These are phyloP conservation scores for Crocidura indochinensis DNA, from an alignment of 2,797 vertebrate genomes.

Conservation along the genomic window DNA sequence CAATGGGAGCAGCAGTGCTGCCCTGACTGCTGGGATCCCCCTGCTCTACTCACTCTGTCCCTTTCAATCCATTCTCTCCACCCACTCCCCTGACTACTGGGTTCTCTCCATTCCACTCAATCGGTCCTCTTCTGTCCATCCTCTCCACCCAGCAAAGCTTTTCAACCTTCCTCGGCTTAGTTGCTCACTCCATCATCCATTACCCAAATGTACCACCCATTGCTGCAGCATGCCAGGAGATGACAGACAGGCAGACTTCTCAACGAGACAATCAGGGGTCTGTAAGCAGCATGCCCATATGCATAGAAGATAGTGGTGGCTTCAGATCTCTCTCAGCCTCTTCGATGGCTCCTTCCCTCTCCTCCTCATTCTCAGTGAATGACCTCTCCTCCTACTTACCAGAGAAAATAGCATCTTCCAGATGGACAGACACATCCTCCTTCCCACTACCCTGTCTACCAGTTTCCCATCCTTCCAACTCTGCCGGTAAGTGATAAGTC, in stretches of 20 bases:
- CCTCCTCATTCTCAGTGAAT: slow-evolving; percentile 63
- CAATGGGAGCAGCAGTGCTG: too few species aligned
- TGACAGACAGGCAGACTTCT: slow-evolving; percentile 6
- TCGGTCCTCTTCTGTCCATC: neutral
- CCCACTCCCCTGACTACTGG: neutral
- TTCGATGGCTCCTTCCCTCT: slow-evolving; percentile 60
- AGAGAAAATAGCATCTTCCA: slow-evolving; percentile 82
- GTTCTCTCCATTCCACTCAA: neutral
- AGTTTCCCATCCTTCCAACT: neutral
- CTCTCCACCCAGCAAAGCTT: neutral
- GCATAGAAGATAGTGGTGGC: slow-evolving; percentile 55
- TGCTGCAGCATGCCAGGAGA: neutral
- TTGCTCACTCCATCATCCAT: too few species aligned
- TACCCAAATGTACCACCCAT: too few species aligned
- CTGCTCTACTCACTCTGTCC: too few species aligned
- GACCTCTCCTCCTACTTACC: slow-evolving; percentile 79
- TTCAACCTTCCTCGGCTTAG: too few species aligned
- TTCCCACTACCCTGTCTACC: slow-evolving; percentile 57
- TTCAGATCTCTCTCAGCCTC: slow-evolving; percentile 55
- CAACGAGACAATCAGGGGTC: slow-evolving; percentile 25
- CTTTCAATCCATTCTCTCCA: too few species aligned
- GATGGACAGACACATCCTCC: slow-evolving; percentile 64
- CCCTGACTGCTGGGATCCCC: too few species aligned
- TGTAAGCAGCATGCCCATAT: neutral
- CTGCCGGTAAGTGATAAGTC: slow-evolving; percentile 63